Base-by-base conservation (phyloP, 2,797 vertebrate genomes). In the Acanthurus lineatus region DNA sequence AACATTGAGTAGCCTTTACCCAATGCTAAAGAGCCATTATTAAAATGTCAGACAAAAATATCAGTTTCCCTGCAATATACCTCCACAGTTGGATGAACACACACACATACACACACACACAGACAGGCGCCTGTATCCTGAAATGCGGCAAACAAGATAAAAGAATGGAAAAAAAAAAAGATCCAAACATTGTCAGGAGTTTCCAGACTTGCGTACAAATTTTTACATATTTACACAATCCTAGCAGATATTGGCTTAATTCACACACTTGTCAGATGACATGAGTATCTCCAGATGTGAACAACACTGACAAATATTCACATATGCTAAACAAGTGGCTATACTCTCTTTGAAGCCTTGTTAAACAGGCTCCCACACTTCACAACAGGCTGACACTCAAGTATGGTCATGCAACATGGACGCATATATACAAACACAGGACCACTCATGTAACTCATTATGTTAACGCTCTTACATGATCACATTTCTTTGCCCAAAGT, bases 231-330 rank as follows among this genome's bases (percentile, higher is more conserved):
- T 92, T 92, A 90, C 69, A 87, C 85, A 84, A 85, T 75, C 17
- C 0, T 53, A 16, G 48, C 71, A 71, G 77, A 77, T 67, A 66
- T 62, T 54, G 17, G 14, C 71, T 86, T 86, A 81, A 82, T 89
- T 88, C 90, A 88, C 89, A 92, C 85, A 86, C 73, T 88, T 87
- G 90, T 92, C 87, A 86, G 77, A 79, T 68, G 74, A 77, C 86
- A 88, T 90, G 89, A 91, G 84, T 69, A 67, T 86, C 72, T 93
- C 91, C 90, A 93, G 90, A 92, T 90, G 89, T 89, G 83, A 52
- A 25, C 59, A 51, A 49, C 66, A 1, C 81, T 64, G 86, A 85
- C 77, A 86, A 88, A 89, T 84, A 83, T 81, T 73, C 76, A 12
- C 74, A 82, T 81, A 81, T 79, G 79, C 85, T 83, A 91, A 91